Base-by-base conservation (phyloP, 2,113 vertebrate species). In the Enhydra lutris region DNA sequence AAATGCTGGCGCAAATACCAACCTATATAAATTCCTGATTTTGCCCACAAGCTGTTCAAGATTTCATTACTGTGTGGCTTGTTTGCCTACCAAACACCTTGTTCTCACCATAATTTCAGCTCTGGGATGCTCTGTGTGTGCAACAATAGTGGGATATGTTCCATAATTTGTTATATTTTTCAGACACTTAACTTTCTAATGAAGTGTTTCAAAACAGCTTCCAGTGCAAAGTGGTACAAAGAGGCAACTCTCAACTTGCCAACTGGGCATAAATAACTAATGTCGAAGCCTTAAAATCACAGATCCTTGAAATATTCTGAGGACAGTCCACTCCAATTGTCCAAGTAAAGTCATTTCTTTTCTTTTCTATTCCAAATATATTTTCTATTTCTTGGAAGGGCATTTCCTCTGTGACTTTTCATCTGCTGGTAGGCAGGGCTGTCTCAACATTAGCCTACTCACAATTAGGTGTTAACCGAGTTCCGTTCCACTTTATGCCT, bases 171-270 rank as follows among this genome's bases (percentile, higher is more conserved):
- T 80, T 94, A 45, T 92, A 88, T 96, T 89, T 94, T 87, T 45
- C 23, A 89, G 82, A 91, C 39, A 82, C 82, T 97, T 97, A 96
- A 96, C 81, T 97, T 97, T 94, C 61, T 96, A 96, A 97, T 94
- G 88, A 97, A 97, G 63, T 84, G 36, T 92, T 84, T 96, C 55
- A 95, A 94, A 97, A 81, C 29, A 94, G 80, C 79, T 94, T 83
- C 80, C 52, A 91, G 36, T 23, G n/a, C 78, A 82, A 83, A 95
- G 74, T 42, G 45, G 6, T 52, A 71, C 80, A 93, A 93, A 93
- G 61, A 92, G 45, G 63, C 39, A 83, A 69, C 31, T 47, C 74
- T 97, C 31, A 2, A 83, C 42, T 45, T 39, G 50, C 87, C 90
- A 86, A 92, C 10, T 61, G 74, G 47, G 42, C 83, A 78, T 95